Evolutionary conservation across 1,140 invertebrate genomes (phyloP), one percentile per base, ranked within the genome.

Genomic region (Camponotus pennsylvanicus): DNA sequence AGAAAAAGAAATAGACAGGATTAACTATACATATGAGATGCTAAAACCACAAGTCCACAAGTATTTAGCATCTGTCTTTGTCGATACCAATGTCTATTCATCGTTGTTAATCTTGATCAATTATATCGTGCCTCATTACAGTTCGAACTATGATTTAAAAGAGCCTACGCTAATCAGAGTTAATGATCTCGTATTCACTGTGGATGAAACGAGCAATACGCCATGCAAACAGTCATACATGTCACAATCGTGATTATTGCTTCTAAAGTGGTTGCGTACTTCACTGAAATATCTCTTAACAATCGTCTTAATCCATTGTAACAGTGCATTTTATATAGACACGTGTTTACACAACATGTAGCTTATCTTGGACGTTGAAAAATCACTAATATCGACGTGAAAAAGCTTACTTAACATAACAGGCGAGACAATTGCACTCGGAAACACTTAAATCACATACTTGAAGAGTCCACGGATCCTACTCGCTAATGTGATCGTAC

Each of bases 181-280:
- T 21, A 27, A 8, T 55, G 34, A 52, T 57, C n/a, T 34, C n/a
- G 69, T 40, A 21, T 5, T 63, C 32, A 15, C 42, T 40, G 13
- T n/a, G 9, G 2, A 57, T 27, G 57, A 40, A 66, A 80, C 64
- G 34, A 69, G 34, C 49, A 34, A 21, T 70, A 69, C 13, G n/a
- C 7, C 45, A 15, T 21, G 63, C 63, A 42, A 52, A 80, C 37
- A 27, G 42, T 67, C 73, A 66, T 52, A 15, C 45, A 52, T 52
- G 15, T 52, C 49, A 18, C 37, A 61, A 37, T 80, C 32, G 49
- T 82, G 66, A 90, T 89, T 90, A 90, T 90, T 90, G 86, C 89
- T 90, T 88, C 40, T 45, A 67, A 82, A 63, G 13, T 90, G 18
- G n/a, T 66, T 42, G 49, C 21, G 37, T 34, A 79, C n/a, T 34